Evolutionary conservation across 1,140 invertebrate species (phyloP).

Genomic region (Xylocopa sonorina): DNA sequence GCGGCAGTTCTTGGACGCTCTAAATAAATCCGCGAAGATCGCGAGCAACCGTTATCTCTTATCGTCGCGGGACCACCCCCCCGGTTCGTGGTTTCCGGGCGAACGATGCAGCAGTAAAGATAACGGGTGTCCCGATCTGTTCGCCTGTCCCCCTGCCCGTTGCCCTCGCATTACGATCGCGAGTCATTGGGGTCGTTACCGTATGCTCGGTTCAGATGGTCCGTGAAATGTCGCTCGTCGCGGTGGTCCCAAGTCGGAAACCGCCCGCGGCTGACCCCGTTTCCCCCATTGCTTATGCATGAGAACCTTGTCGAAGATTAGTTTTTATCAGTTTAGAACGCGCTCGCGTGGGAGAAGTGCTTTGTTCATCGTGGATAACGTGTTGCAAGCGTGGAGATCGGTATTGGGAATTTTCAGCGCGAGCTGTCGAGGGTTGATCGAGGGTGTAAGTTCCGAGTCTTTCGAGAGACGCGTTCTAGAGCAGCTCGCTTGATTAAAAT

Average conservation of each 20-base stretch:
- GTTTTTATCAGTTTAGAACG: too few relatives aligned
- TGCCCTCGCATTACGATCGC: constrained; percentile 58
- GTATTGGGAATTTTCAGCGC: too few relatives aligned
- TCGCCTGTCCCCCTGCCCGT: constrained; percentile 20
- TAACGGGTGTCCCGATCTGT: constrained; percentile 38
- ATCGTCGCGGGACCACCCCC: constrained; percentile 56
- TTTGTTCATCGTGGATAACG: too few relatives aligned
- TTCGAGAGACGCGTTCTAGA: too few relatives aligned
- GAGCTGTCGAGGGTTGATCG: too few relatives aligned
- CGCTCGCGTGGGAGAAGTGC: too few relatives aligned
- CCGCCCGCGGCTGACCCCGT: neutral
- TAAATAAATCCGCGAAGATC: constrained; percentile 13
- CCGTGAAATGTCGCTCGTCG: constrained; percentile 16
- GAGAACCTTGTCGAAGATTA: neutral
- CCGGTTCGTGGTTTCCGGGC: constrained; percentile 32
- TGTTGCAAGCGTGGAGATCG: too few relatives aligned
- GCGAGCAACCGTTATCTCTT: constrained; percentile 62
- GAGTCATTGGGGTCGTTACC: constrained; percentile 62
- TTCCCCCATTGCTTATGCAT: neutral
- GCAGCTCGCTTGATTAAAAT: too few relatives aligned
- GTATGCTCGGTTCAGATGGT: constrained; percentile 11
- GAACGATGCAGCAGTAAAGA: constrained; percentile 66
- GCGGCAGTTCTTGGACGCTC: too few relatives aligned
- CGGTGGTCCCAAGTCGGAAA: constrained; percentile 2
- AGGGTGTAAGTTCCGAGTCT: too few relatives aligned